A percentile compares a stretch with the other conserved stretches of the same genome.
These are phyloP conservation scores for Bembecia ichneumoniformis DNA, from an alignment of 2,888 invertebrate species.

Conservation along the genomic window DNA sequence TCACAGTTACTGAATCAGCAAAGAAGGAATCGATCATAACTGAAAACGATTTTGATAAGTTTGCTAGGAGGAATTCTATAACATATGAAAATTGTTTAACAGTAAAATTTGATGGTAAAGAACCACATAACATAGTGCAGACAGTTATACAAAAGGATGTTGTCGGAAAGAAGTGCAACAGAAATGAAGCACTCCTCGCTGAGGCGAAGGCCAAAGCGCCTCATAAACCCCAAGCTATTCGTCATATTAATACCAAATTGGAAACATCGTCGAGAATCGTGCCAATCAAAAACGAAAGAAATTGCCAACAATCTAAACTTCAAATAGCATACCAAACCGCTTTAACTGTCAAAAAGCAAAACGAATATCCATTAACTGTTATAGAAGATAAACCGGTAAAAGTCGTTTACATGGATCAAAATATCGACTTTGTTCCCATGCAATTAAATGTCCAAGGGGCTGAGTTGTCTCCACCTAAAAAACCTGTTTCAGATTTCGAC, in stretches of 20 bases:
- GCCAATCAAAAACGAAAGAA: conserved; percentile 35
- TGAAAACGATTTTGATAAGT: conserved; percentile 65
- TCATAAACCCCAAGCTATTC: conserved; percentile 26
- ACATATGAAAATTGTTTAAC: conserved; percentile 55
- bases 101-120: conserved; percentile 44
- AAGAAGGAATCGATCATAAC: conserved; percentile 53
- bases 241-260: conserved; percentile 24
- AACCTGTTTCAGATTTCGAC: conserved; percentile 23
- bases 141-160: conserved; percentile 42
- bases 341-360: conserved; percentile 48
- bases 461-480: conserved; percentile 46
- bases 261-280: conserved; percentile 21
- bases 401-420: conserved; percentile 52
- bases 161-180: conserved; percentile 29
- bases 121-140: conserved; percentile 43
- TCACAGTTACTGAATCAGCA: conserved; percentile 14
- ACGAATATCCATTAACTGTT: conserved; percentile 46
- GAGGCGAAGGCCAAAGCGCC: conserved; percentile 39
- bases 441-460: conserved; percentile 50
- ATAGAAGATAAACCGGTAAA: conserved; percentile 66
- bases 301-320: conserved; percentile 47
- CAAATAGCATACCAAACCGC: conserved; percentile 58
- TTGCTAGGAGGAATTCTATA: conserved; percentile 55
- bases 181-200: conserved; percentile 29
- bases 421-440: conserved; percentile 32